Evolutionary conservation across 2,113 vertebrate species (phyloP).

Genomic region (Erinaceus europaeus): DNA sequence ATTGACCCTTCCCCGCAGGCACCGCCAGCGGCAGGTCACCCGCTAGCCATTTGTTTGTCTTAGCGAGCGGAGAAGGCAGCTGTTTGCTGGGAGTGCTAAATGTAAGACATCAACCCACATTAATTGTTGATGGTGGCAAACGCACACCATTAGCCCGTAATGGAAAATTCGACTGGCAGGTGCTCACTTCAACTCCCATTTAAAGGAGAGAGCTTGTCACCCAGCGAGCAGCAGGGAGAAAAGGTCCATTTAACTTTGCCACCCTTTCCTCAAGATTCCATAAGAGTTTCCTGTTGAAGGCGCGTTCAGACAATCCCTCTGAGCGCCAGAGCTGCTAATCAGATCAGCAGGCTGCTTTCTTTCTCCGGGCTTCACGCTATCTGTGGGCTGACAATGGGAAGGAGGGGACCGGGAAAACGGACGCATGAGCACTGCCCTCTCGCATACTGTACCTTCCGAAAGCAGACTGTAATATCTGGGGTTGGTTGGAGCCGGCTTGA

Average conservation of each 20-base stretch:
- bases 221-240: conserved; percentile 39
- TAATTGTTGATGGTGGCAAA: conserved; percentile 72
- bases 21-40: rapidly evolving
- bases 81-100: conserved; percentile 61
- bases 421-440: not conserved
- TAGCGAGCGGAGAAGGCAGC: conserved; percentile 42
- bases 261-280: conserved; percentile 69
- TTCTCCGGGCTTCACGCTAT: not conserved
- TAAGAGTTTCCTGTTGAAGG: conserved; percentile 65
- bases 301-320: conserved; percentile 21
- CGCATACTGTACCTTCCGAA: rapidly evolving
- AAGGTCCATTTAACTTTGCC: conserved; percentile 76
- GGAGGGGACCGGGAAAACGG: not conserved
- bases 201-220: conserved; percentile 60
- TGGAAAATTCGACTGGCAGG: conserved; percentile 59
- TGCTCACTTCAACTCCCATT: conserved; percentile 73
- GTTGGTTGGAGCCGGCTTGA: not conserved
- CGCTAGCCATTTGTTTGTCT: not conserved
- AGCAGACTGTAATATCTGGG: not conserved
- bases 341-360: not conserved
- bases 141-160: conserved; percentile 36
- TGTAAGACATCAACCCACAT: conserved; percentile 57
- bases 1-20: conserved; percentile 15
- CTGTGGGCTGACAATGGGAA: not conserved
- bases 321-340: not conserved